Conservation (phyloP, 2,888 invertebrate species). For the Pasiphila rectangulata region DNA sequence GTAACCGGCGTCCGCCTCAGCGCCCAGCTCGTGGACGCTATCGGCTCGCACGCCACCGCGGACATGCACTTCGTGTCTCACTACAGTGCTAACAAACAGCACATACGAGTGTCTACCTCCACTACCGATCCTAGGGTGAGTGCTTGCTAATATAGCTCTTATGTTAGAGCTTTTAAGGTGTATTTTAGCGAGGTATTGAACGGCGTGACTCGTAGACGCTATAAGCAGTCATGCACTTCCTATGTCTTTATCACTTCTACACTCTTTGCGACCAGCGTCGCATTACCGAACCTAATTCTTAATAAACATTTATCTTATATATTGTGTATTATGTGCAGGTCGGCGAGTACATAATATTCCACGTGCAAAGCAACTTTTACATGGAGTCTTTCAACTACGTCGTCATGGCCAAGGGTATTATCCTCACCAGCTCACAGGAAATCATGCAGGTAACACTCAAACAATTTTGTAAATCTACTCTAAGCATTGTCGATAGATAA, state of each 20-base stretch:
- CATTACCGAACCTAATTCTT: no score
- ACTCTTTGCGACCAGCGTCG: no score
- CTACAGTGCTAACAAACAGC: conserved; percentile 85
- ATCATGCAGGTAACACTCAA: conserved; percentile 90
- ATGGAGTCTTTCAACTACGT: conserved; percentile 94
- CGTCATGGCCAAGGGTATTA: conserved; percentile 95
- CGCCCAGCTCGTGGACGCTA: conserved; percentile 77
- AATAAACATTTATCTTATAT: not conserved
- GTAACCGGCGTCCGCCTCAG: conserved; percentile 82
- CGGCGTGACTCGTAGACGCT: no score
- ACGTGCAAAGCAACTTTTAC: conserved; percentile 94
- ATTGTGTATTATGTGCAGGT: conserved; percentile 79
- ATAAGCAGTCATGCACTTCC: no score
- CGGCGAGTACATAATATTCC: conserved; percentile 96
- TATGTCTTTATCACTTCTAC: no score
- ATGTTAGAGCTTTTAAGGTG: no score
- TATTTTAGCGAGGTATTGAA: no score
- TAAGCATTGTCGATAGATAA: no score
- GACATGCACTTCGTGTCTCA: conserved; percentile 84
- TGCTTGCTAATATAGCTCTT: no score
- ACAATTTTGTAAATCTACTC: no score
- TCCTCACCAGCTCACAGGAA: conserved; percentile 91
- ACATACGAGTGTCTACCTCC: conserved; percentile 23
- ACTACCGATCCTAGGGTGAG: conserved; percentile 27
- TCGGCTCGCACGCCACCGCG: conserved; percentile 16